phyloP scores from a whole-genome alignment of 2,797 vertebrate genomes.

The Phylloscopus collybita region DNA sequence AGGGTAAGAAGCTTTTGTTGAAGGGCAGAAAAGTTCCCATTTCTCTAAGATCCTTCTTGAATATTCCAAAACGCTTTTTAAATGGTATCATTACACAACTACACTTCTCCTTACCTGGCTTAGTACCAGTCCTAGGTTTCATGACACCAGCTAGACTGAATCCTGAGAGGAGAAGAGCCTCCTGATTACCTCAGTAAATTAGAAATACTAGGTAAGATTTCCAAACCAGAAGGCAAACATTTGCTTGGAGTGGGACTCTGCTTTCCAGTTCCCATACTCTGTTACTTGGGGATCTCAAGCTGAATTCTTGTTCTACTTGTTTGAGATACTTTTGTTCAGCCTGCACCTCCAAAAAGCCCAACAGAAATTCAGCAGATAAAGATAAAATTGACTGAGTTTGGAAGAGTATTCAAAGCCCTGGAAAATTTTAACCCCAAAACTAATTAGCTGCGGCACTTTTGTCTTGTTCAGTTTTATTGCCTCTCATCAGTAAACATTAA shows the following conservation, averaged over 20 bases:
- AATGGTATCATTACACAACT: neutral
- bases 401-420: neutral
- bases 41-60: slow-evolving; percentile 40
- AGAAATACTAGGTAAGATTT: neutral
- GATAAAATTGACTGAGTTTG: neutral
- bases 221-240: neutral
- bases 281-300: neutral
- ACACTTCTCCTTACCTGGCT: neutral
- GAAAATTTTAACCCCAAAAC: neutral
- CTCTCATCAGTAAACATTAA: neutral
- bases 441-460: neutral
- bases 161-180: neutral
- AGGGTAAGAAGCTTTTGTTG: neutral
- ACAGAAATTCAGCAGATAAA: neutral
- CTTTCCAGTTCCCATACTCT: neutral
- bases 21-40: neutral
- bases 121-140: neutral
- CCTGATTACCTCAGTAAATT: neutral
- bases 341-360: neutral
- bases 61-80: neutral
- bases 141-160: neutral
- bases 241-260: neutral
- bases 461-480: neutral
- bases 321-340: neutral
- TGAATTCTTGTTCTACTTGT: neutral